phyloP scores from a whole-genome alignment of 2,888 invertebrate species.

The Empis stercorea region DNA sequence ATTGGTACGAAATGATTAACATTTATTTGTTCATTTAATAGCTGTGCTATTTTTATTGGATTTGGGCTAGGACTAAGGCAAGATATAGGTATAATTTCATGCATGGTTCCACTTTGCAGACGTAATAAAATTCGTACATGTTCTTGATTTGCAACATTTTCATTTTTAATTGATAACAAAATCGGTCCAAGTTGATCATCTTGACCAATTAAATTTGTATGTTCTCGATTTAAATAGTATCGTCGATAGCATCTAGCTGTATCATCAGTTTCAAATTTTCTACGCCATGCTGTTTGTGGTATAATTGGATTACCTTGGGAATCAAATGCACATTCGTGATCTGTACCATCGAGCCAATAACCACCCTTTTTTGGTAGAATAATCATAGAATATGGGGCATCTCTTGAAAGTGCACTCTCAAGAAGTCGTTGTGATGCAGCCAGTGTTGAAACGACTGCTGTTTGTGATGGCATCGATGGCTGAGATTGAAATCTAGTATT shows the following conservation, averaged over 20 bases:
- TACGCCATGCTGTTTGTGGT: slow-evolving; percentile 33
- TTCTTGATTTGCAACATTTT: slow-evolving; percentile 72
- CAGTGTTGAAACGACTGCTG: slow-evolving; percentile 18
- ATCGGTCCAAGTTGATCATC: slow-evolving; percentile 77
- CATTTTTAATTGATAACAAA: slow-evolving; percentile 76
- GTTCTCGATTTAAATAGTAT: slow-evolving; percentile 83
- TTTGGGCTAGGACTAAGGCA: slow-evolving; percentile 54
- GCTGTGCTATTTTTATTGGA: slow-evolving; percentile 72
- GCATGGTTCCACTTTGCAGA: slow-evolving; percentile 69
- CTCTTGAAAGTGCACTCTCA: slow-evolving; percentile 43
- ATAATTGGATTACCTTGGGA: slow-evolving; percentile 37
- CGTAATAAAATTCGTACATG: slow-evolving; percentile 73
- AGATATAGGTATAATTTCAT: slow-evolving; percentile 69
- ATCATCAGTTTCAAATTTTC: slow-evolving; percentile 76
- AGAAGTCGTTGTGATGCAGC: slow-evolving; percentile 44
- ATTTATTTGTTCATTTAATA: slow-evolving; percentile 69
- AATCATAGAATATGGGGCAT: slow-evolving; percentile 56
- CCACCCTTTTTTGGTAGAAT: slow-evolving; percentile 68
- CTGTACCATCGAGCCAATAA: slow-evolving; percentile 86
- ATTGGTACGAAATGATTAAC: slow-evolving; percentile 72
- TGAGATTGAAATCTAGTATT: slow-evolving; percentile 35
- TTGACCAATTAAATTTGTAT: slow-evolving; percentile 75
- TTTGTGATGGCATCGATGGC: slow-evolving; percentile 27
- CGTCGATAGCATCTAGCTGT: slow-evolving; percentile 81
- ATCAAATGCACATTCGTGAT: slow-evolving; percentile 34